phyloP scores from a whole-genome alignment of 2,113 vertebrate species.

The Oryctolagus cuniculus region mOryCun1.1 NC_091434.1:66405501-66406000 shows the following conservation, averaged over 20 bases:
- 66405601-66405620: neutral
- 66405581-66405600: neutral
- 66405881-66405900: neutral
- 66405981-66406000: neutral
- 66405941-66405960: neutral
- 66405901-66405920: neutral
- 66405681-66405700: neutral
- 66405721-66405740: neutral
- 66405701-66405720: neutral
- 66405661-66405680: neutral
- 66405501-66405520: neutral
- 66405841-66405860: neutral
- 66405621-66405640: neutral
- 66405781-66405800: neutral
- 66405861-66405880: neutral
- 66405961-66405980: neutral
- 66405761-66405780: too few relatives aligned
- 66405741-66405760: neutral
- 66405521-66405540: neutral
- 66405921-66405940: neutral
- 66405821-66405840: neutral
- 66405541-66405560: neutral
- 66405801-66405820: neutral
- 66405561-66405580: neutral
- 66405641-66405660: neutral